These are phyloP conservation scores for Psittacula echo DNA, from an alignment of 2,797 vertebrate genomes.

Conservation along the genomic window DNA sequence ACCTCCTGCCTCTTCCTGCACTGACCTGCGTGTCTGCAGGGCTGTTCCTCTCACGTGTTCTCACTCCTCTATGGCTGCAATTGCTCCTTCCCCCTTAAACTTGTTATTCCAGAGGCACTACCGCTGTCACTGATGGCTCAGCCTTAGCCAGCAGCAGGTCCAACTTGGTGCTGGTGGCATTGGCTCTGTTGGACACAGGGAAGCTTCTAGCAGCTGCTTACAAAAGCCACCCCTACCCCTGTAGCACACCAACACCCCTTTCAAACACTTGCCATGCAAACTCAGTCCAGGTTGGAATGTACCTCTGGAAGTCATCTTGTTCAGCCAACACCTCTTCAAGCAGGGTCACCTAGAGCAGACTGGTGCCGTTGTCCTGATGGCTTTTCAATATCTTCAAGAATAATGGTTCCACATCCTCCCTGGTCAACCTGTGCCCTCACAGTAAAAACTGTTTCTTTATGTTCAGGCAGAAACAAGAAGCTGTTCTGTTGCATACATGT, in stretches of 20 bases:
- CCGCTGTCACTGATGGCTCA: neutral
- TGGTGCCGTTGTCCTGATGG: neutral
- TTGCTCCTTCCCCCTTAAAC: neutral
- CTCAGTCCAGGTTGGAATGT: neutral
- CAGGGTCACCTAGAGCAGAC: neutral
- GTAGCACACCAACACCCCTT: neutral
- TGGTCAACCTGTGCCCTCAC: neutral
- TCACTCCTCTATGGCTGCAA: neutral
- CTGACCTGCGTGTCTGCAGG: neutral
- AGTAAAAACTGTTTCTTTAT: neutral
- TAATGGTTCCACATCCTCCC: neutral
- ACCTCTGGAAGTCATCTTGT: neutral
- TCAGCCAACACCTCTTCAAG: neutral
- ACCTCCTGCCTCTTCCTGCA: neutral
- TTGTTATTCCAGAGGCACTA: neutral
- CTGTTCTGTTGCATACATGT: neutral
- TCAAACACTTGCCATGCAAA: neutral
- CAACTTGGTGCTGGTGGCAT: neutral
- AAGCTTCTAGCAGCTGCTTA: neutral
- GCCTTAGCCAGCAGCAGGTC: neutral
- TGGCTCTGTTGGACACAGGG: neutral
- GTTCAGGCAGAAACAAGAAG: neutral
- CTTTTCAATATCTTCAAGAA: neutral
- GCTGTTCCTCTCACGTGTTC: neutral
- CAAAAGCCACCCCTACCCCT: neutral